A percentile compares a stretch with the other conserved stretches of the same genome.
Evolutionary conservation across 2,888 invertebrate species (phyloP).

Genomic region (Amphipyra tragopoginis): DNA sequence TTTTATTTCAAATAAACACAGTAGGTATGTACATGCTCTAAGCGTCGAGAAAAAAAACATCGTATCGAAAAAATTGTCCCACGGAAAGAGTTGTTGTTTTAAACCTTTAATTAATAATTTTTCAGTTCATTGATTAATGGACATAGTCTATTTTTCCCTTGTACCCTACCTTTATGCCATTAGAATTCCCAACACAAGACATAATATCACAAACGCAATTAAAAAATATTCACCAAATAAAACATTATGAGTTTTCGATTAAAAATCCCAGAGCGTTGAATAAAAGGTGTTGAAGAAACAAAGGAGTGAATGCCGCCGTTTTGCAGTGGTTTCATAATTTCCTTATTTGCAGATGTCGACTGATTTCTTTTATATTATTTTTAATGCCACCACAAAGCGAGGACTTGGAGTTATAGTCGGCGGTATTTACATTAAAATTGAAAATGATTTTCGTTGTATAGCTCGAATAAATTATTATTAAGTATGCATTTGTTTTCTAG

Average conservation of each 20-base stretch:
- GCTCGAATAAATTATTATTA: conserved; percentile 1
- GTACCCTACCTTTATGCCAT: too few species aligned
- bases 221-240: conserved; percentile 48
- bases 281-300: conserved; percentile 80
- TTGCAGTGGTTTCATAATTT: conserved; percentile 82
- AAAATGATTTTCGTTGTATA: conserved; percentile 40
- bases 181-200: too few species aligned
- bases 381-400: conserved; percentile 68
- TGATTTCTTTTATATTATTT: conserved; percentile 72
- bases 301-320: conserved; percentile 77
- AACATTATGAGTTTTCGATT: conserved; percentile 79
- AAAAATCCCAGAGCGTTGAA: conserved; percentile 77
- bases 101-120: too few species aligned
- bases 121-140: too few species aligned
- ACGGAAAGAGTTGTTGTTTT: too few species aligned
- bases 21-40: too few species aligned
- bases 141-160: too few species aligned
- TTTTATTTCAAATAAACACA: too few species aligned
- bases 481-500: conserved; percentile 12
- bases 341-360: conserved; percentile 83
- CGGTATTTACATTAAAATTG: conserved; percentile 75
- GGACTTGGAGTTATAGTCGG: conserved; percentile 60
- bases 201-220: conserved; percentile 48
- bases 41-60: too few species aligned
- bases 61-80: too few species aligned